Conservation (phyloP, 2,113 vertebrate species). For the Cygnus buccinator region DNA sequence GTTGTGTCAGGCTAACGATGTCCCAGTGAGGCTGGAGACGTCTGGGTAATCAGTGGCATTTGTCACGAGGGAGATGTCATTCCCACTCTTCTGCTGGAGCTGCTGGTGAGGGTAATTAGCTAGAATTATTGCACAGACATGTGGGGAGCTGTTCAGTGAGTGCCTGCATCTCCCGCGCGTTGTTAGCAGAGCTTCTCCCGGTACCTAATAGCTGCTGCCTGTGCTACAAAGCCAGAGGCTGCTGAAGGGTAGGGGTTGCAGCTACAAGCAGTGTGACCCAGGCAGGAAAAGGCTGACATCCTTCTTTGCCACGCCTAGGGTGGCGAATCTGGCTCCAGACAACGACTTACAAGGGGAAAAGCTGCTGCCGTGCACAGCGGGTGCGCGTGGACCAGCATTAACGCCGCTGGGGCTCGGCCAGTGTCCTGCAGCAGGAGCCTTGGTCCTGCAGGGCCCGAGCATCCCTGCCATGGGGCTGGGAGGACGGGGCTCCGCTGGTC, state of each 20-base stretch:
- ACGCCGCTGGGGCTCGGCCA: background rate
- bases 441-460: too few relatives aligned
- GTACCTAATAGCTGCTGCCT: fast-evolving
- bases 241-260: background rate
- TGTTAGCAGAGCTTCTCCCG: background rate
- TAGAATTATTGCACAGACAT: background rate
- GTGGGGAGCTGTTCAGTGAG: background rate
- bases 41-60: background rate
- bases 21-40: background rate
- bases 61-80: background rate
- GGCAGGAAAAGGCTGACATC: background rate
- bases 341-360: background rate
- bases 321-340: too few relatives aligned
- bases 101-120: background rate
- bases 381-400: too few relatives aligned
- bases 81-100: background rate
- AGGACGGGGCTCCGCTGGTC: background rate
- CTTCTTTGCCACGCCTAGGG: background rate
- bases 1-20: background rate
- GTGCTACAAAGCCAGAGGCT: background rate
- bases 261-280: background rate
- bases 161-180: background rate
- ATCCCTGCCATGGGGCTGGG: background rate
- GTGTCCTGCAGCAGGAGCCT: background rate
- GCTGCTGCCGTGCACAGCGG: background rate